Base-by-base conservation (phyloP, 2,113 vertebrate species). In the Sterrhoptilus dennistouni region DNA sequence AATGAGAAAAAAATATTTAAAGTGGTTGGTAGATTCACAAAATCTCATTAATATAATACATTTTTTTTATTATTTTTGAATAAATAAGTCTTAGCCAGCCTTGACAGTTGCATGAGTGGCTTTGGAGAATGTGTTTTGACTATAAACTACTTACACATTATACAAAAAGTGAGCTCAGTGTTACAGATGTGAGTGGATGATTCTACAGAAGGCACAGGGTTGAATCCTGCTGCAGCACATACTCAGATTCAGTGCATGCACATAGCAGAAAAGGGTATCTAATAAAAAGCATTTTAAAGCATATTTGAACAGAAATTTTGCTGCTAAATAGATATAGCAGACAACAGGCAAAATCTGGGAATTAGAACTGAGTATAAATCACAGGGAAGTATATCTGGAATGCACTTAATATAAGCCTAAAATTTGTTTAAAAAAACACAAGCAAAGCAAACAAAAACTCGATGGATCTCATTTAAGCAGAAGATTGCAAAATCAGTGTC, bases 191-290 rank as follows among this genome's bases (percentile, higher is more conserved):
- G 52, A 82, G 28, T 6, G 47, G 60, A 54, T 36, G 13, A 68
- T 9, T 60, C 23, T 52, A 11, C 28, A 52, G 28, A 5, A 17
- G 12, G 2, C 15, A 36, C 3, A 35, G 3, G 7, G 2, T 20
- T 61, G 45, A 80, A 57, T 72, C 17, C 9, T 36, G 20, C 20
- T 69, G 54, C 25, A 86, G 11, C 6, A 40, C 2, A 14, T 5
- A 35, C 5, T 57, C 8, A 19, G 24, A 47, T n/a, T 65, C 40
- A 57, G 19, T 54, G 40, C 18, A 22, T 17, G 35, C 5, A 54
- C 7, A 18, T 28, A 0, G 0, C 14, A 53, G 3, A 31, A 4
- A 81, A 57, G 6, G 31, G 14, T 59, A 20, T 40, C 9, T 54
- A 53, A 50, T 24, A 42, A 68, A 77, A 85, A 50, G 0, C 2